These are phyloP conservation scores for Polyommatus icarus DNA, from an alignment of 2,888 invertebrate species.

Conservation along the genomic window DNA sequence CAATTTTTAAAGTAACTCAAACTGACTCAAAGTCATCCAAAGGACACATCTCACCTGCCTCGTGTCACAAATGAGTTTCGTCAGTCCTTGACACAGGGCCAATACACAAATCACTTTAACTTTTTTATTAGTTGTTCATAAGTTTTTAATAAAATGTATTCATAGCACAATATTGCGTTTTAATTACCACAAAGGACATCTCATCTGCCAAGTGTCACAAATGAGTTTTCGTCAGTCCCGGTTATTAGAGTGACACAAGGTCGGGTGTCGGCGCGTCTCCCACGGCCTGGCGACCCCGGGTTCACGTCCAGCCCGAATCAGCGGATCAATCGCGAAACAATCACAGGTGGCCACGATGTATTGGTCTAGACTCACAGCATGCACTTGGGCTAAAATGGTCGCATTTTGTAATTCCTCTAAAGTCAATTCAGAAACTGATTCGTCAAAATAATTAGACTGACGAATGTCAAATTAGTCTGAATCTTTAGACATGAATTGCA, in stretches of 20 bases:
- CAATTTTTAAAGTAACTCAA: too few species aligned
- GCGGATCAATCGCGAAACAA: slow-evolving; percentile 50
- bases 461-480: too few species aligned
- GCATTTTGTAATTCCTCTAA: too few species aligned
- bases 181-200: too few species aligned
- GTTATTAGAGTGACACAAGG: slow-evolving; percentile 36
- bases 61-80: background rate
- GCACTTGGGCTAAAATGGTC: background rate
- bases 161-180: too few species aligned
- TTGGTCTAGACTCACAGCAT: background rate
- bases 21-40: too few species aligned
- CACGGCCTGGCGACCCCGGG: slow-evolving; percentile 52
- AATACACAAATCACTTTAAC: too few species aligned
- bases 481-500: too few species aligned
- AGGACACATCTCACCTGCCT: background rate
- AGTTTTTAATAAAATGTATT: too few species aligned
- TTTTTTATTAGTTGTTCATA: slow-evolving; percentile 18
- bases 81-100: slow-evolving; percentile 33
- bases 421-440: too few species aligned
- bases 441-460: too few species aligned
- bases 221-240: background rate
- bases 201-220: background rate
- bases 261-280: slow-evolving; percentile 42
- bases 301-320: slow-evolving; percentile 56
- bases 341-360: background rate